Evolutionary conservation across 2,113 vertebrate species (phyloP).

Genomic region (Cyanoderma ruficeps): DNA sequence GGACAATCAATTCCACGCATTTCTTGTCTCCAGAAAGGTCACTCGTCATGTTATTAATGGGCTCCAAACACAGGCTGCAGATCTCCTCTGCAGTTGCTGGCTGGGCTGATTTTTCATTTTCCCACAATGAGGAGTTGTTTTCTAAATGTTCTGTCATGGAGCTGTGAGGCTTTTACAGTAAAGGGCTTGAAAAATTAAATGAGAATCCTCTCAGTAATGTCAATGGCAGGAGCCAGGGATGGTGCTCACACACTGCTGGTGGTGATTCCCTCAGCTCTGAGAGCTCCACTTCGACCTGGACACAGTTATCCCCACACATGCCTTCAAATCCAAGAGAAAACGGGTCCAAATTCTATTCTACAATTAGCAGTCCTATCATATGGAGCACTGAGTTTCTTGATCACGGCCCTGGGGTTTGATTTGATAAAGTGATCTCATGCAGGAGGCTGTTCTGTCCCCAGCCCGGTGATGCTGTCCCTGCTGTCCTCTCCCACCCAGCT

Average conservation of each 20-base stretch:
- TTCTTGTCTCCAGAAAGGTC: constrained; percentile 59
- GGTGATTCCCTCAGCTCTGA: not conserved
- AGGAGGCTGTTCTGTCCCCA: not conserved
- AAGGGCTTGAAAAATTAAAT: not conserved
- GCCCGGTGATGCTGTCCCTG: not conserved
- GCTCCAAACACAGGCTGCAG: not conserved
- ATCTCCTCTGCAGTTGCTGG: constrained; percentile 13
- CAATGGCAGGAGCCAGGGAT: not conserved
- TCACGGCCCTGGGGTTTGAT: not conserved
- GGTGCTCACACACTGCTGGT: not conserved
- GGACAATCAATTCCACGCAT: not conserved
- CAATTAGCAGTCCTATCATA: not conserved
- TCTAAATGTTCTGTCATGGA: not conserved
- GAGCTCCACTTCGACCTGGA: not conserved
- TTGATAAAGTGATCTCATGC: not conserved
- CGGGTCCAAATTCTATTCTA: not conserved
- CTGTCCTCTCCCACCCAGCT: not conserved
- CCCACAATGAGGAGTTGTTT: not conserved
- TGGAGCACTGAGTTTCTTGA: not conserved
- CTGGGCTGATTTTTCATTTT: constrained; percentile 17
- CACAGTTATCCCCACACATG: not conserved
- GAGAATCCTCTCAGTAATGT: not conserved
- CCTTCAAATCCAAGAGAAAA: not conserved
- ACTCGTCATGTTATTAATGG: constrained; percentile 38
- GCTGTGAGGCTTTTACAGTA: not conserved